Base-by-base conservation (phyloP, 2,888 invertebrate species). In the Ceraclea dissimilis region DNA sequence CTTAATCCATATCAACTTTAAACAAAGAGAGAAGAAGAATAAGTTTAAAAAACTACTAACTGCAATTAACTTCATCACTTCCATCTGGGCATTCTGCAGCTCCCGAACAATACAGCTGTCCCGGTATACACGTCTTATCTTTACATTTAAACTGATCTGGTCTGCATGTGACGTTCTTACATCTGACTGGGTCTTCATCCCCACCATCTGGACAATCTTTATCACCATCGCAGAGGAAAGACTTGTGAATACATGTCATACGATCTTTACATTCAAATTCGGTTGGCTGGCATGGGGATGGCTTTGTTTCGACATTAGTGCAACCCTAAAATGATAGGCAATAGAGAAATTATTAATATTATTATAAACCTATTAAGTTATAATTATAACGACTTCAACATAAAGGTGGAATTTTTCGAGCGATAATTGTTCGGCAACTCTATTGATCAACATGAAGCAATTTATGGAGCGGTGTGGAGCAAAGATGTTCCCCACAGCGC, bases 81-180 rank as follows among this genome's bases (percentile, higher is more conserved):
- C 84, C 85, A 72, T 95, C 93, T 0, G 80, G 71, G 66, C 94
- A 95, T 65, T 95, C 93, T 19, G 79, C 71, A 50, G 83, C 80
- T 0, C 92, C 91, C 62, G 91, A 87, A 71, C 95, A 95, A 64
- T 85, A 85, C 62, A 91, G 74, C 63, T 88, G 84, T 1, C 89
- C 90, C 48, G 88, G 81, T 60, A 92, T 90, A 67, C 92, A 92
- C 62, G 83, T 83, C 60, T 81, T 82, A 74, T 90, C 87, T 50
- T 80, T 82, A 70, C 94, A 95, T 67, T 89, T 88, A 71, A 91
- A 94, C 72, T 93, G 91, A 74, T 93, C 92, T 0, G 85, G 76
- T 48, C 89, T 78, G 72, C 94, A 95, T 21, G 88, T 89, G 64
- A 86, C 73, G 66, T 86, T 88, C 48, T 79, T 81, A 66, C 81